Evolutionary conservation across 1,140 invertebrate species (phyloP), one percentile per base, ranked within the genome.

Genomic region (Uloborus diversus): DNA sequence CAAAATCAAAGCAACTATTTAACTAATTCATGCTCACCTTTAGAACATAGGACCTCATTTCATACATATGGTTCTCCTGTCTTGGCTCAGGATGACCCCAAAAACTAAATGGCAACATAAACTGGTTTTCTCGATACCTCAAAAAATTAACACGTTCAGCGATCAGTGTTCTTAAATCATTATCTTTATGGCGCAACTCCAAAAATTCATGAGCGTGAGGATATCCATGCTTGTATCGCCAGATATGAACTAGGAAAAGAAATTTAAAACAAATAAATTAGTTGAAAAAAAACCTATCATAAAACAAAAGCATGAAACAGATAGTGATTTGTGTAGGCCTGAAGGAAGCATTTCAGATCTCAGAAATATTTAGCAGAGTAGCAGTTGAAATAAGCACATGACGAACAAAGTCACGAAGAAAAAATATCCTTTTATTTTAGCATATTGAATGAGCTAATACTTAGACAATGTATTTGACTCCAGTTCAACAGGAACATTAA

Each of bases 161-260:
- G 81, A 93, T 89, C 81, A 97, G 88, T 79, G 90, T 90, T 78
- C 91, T 87, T 85, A 94, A 94, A 83, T 94, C 92, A 93, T 37
- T 17, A 59, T 85, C 84, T 25, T 47, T 65, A 9, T 70, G 59
- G 17, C 80, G 61, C 9, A 80, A 35, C 4, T 82, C 78, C 7
- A 83, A 35, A 5, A 84, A 91, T 89, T 88, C 97, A 95, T 83
- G 97, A 92, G 79, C 92, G 92, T 83, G 93, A 91, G 86, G 42
- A 79, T 97, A 99, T 30, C 97, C 96, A 79, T 96, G 95, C 59
- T 91, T 93, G 85, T 96, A 97, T 84, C 92, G 92, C 96, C 96
- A 99, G 49, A 99, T 89, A 88, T 99, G 96, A 79, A 98, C 88
- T 89, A 25, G 2, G 61, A 69, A 23, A 17, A 71, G 11, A 61